Conservation (phyloP, 2,113 vertebrate species). For the Stigmatopora argus region DNA sequence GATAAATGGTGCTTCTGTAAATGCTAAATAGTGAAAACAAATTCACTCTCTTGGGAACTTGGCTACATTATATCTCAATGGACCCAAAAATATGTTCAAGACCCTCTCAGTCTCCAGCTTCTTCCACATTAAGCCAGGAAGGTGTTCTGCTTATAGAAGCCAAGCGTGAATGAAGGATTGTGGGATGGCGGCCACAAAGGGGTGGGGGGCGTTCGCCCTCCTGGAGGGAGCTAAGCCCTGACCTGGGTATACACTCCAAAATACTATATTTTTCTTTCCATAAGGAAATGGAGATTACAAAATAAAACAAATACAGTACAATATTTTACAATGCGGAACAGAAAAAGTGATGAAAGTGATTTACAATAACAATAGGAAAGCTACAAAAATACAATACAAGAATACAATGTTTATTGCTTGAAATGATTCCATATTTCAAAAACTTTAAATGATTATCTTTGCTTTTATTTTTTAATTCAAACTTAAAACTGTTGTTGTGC, state of each 20-base stretch:
- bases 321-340: too few relatives aligned
- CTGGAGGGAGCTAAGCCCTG: conserved; percentile 38
- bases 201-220: conserved; percentile 29
- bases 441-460: too few relatives aligned
- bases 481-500: too few relatives aligned
- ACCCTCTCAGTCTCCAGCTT: background rate
- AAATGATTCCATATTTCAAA: too few relatives aligned
- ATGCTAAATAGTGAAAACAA: conserved; percentile 21
- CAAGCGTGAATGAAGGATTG: conserved; percentile 41
- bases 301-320: too few relatives aligned
- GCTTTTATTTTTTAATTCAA: too few relatives aligned
- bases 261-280: too few relatives aligned
- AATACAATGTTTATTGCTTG: too few relatives aligned
- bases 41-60: conserved; percentile 21
- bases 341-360: too few relatives aligned
- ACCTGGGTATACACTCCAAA: conserved; percentile 26
- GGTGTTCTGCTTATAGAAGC: conserved; percentile 15
- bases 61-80: conserved; percentile 21
- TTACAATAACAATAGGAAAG: too few relatives aligned
- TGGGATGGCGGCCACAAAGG: conserved; percentile 34
- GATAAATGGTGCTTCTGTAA: conserved; percentile 51
- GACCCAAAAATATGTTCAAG: conserved; percentile 8
- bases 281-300: too few relatives aligned
- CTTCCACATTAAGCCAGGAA: conserved; percentile 1
- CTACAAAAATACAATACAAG: too few relatives aligned